Conservation (phyloP, 2,888 invertebrate species). For the Lithophane socia region DNA sequence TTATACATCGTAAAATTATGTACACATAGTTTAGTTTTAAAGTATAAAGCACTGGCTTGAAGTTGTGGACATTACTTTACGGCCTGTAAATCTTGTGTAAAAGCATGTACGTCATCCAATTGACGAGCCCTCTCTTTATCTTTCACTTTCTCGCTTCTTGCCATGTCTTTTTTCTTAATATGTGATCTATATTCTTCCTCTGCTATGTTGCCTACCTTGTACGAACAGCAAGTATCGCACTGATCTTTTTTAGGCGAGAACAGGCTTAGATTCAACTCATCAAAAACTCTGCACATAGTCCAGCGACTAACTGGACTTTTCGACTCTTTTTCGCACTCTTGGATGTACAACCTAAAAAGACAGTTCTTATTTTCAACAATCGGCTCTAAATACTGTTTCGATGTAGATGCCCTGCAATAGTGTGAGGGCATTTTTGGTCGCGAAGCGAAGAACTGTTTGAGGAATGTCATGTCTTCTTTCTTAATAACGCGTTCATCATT, state of each 20-base stretch:
- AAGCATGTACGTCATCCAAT: constrained; percentile 43
- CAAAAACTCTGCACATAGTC: constrained; percentile 38
- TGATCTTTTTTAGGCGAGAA: constrained; percentile 64
- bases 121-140: constrained; percentile 58
- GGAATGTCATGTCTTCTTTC: constrained; percentile 35
- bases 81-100: constrained; percentile 63
- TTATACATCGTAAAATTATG: neutral
- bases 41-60: constrained; percentile 56
- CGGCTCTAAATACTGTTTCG: constrained; percentile 56
- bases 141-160: constrained; percentile 59
- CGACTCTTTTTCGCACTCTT: constrained; percentile 46
- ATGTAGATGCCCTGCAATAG: constrained; percentile 57
- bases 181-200: constrained; percentile 58
- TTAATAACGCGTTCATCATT: constrained; percentile 25
- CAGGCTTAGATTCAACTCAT: constrained; percentile 57
- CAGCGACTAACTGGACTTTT: constrained; percentile 7
- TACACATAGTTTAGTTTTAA: too few relatives aligned
- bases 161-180: constrained; percentile 55
- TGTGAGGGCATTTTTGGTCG: constrained; percentile 64
- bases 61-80: constrained; percentile 61
- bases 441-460: constrained; percentile 36
- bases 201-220: constrained; percentile 59
- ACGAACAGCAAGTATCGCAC: constrained; percentile 42
- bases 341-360: constrained; percentile 53
- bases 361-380: constrained; percentile 26